Evolutionary conservation across 2,888 invertebrate species (phyloP).

Genomic region (Zootermopsis nevadensis): DNA sequence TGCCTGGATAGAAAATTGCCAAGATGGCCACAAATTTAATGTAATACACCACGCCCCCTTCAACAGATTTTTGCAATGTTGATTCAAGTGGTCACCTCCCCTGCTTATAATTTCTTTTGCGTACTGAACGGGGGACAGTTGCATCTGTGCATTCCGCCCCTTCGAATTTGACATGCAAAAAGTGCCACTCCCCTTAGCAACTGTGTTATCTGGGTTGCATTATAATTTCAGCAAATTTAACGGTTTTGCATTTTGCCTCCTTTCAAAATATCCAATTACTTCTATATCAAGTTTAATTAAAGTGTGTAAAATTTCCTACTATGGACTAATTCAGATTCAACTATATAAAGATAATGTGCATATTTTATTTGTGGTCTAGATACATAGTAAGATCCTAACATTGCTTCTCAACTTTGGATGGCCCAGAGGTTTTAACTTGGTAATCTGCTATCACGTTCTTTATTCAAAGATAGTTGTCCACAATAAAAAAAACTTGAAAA

Average conservation of each 20-base stretch:
- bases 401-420: too few species aligned
- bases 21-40: slow-evolving; percentile 18
- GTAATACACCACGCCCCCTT: slow-evolving; percentile 1
- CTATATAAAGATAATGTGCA: too few species aligned
- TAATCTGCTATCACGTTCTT: slow-evolving; percentile 11
- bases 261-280: too few species aligned
- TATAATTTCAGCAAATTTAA: slow-evolving; percentile 22
- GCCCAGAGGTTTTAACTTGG: background rate
- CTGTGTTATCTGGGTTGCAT: background rate
- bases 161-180: slow-evolving; percentile 20
- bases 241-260: background rate
- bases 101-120: background rate
- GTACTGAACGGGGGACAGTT: background rate
- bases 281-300: too few species aligned
- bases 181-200: background rate
- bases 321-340: too few species aligned
- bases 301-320: too few species aligned
- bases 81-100: background rate
- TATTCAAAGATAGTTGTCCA: background rate
- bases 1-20: slow-evolving; percentile 3
- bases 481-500: slow-evolving; percentile 18
- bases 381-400: too few species aligned
- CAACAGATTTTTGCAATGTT: slow-evolving; percentile 16
- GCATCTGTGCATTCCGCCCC: background rate
- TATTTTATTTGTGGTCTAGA: too few species aligned